These are phyloP conservation scores for Brachionus asplanchnoidis DNA, from an alignment of 1,140 invertebrate species.

Conservation along the genomic window DNA sequence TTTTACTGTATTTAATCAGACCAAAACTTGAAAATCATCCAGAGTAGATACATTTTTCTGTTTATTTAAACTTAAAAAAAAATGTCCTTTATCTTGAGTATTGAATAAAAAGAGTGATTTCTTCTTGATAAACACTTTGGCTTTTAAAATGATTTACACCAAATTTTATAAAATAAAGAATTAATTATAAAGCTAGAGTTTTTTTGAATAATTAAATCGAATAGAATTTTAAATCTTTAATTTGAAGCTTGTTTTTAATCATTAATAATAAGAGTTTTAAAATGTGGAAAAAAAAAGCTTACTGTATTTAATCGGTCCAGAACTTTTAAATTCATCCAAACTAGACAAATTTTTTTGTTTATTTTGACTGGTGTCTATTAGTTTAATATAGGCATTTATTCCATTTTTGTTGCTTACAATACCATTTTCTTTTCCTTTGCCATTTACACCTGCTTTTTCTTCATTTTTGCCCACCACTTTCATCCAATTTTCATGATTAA, in stretches of 20 bases:
- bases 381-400: conserved; percentile 10
- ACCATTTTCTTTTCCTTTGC: neutral
- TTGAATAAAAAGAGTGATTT: no score
- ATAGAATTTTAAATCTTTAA: no score
- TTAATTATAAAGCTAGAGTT: no score
- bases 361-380: neutral
- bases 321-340: neutral
- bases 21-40: neutral
- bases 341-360: neutral
- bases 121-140: no score
- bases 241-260: no score
- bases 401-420: neutral
- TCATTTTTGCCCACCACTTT: neutral
- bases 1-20: neutral
- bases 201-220: no score
- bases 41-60: neutral
- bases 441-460: neutral
- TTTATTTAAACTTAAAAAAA: neutral
- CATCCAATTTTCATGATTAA: neutral
- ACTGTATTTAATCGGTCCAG: neutral
- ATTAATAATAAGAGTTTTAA: no score
- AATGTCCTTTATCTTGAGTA: no score
- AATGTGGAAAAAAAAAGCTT: neutral
- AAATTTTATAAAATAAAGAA: no score
- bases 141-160: no score